Conservation (phyloP, 2,797 vertebrate species). For the Lagocephalus sceleratus region DNA sequence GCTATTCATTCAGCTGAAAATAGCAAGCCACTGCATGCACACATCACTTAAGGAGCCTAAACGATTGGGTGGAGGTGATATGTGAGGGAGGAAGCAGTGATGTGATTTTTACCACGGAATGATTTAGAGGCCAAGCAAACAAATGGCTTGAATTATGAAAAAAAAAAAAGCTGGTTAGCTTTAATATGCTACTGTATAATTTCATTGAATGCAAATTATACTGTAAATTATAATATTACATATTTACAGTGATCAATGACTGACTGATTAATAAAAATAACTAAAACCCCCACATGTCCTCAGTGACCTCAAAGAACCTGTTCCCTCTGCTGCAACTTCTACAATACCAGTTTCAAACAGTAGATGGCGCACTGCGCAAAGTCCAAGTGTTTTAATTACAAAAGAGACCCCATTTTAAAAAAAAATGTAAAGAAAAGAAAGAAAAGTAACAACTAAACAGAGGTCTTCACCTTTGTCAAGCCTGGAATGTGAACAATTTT, state of each 20-base stretch:
- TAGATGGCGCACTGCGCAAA: slow-evolving; percentile 37
- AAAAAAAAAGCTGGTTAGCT: no score
- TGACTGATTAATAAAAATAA: no score
- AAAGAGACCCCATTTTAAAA: not conserved
- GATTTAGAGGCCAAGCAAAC: no score
- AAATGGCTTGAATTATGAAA: no score
- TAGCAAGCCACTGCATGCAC: slow-evolving; percentile 75
- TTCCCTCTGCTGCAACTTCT: slow-evolving; percentile 5
- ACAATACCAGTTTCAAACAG: slow-evolving; percentile 23
- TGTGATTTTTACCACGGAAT: no score
- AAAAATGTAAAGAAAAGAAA: not conserved
- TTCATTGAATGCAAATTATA: slow-evolving; percentile 15
- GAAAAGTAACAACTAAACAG: no score
- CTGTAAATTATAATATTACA: not conserved
- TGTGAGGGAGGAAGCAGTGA: no score
- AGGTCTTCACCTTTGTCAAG: no score
- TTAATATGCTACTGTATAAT: no score
- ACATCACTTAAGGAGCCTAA: slow-evolving; percentile 70
- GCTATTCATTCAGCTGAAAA: slow-evolving; percentile 76
- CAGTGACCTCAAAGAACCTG: slow-evolving; percentile 39
- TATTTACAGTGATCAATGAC: no score
- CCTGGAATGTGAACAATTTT: no score
- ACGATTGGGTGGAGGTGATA: slow-evolving; percentile 63
- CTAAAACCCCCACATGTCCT: slow-evolving; percentile 31
- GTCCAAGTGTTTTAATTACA: not conserved